Evolutionary conservation across 2,113 vertebrate species (phyloP), one percentile per base, ranked within the genome.

Genomic region (Campylorhamphus procurvoides): DNA sequence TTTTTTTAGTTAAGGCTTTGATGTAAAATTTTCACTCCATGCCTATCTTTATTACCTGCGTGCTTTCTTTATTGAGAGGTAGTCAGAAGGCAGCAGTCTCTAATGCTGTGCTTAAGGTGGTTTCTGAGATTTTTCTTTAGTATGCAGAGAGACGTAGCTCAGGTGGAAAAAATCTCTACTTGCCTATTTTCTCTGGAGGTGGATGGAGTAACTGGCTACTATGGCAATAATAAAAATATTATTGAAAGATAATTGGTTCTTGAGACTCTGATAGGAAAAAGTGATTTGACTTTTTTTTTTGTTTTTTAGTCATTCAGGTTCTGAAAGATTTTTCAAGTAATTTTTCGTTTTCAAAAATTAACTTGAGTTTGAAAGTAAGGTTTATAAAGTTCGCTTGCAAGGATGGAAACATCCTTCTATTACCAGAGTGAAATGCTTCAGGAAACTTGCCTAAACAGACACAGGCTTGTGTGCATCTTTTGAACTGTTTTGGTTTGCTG

Each of bases 81-180:
- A 72, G 79, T 90, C 71, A 80, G 80, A 93, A 95, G 72, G 47
- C 69, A 44, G n/a, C 47, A 40, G 86, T 83, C 37, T 88, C 83
- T 90, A 87, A 69, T 88, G 79, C 67, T 95, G 67, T 88, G 85
- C 77, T 91, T 72, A 53, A 46, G 49, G 55, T 84, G 33, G 25
- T 95, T 49, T 88, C 71, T 94, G 92, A 93, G 66, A 68, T 67
- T 92, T 94, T 94, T 97, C 10, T 9, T 94, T 44, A 73, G 31
- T 40, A 84, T 78, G 73, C 82, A 94, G 76, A 92, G 68, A 74
- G 56, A 74, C 86, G 62, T 17, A 77, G 56, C 80, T 95, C 81
- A 46, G 33, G 9, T 40, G 9, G 11, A 40, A 64, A 28, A 24
- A 27, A 31, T 77, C 73, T 84, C 44, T 44, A 9, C 39, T 46